phyloP scores from a whole-genome alignment of 53 echinoderm and acorn worm genomes.

The Arbacia lixula region DNA sequence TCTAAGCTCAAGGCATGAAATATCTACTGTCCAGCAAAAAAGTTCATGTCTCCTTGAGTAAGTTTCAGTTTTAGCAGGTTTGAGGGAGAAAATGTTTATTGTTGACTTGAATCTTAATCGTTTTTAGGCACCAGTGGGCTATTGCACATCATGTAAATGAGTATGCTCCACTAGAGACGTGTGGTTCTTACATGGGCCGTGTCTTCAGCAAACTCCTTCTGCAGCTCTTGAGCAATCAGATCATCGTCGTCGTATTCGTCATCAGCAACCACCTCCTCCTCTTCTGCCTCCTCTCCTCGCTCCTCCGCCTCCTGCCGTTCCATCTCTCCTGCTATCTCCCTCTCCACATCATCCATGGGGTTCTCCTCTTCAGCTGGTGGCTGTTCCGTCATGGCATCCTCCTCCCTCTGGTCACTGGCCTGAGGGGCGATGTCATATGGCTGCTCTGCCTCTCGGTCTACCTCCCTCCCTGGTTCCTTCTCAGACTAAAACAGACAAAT shows the following conservation, averaged over 20 bases:
- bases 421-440: not conserved
- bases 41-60: no score
- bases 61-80: no score
- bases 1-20: no score
- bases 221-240: constrained; percentile 81
- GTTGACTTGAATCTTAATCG: no score
- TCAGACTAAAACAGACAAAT: no score
- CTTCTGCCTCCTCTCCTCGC: constrained; percentile 32
- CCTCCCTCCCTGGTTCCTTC: constrained; percentile 8
- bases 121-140: no score
- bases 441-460: not conserved
- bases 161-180: no score
- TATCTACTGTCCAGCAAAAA: no score
- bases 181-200: constrained; percentile 63
- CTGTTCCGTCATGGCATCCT: not conserved
- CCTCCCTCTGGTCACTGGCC: constrained; percentile 7
- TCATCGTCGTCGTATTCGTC: constrained; percentile 75
- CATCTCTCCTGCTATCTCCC: constrained; percentile 44
- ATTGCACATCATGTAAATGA: no score
- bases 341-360: constrained; percentile 51
- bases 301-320: constrained; percentile 51
- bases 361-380: constrained; percentile 32
- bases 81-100: no score
- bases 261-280: constrained; percentile 42
- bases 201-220: constrained; percentile 70